These are phyloP conservation scores for Acromyrmex charruanus DNA, from an alignment of 1,140 invertebrate genomes.

Conservation along the genomic window DNA sequence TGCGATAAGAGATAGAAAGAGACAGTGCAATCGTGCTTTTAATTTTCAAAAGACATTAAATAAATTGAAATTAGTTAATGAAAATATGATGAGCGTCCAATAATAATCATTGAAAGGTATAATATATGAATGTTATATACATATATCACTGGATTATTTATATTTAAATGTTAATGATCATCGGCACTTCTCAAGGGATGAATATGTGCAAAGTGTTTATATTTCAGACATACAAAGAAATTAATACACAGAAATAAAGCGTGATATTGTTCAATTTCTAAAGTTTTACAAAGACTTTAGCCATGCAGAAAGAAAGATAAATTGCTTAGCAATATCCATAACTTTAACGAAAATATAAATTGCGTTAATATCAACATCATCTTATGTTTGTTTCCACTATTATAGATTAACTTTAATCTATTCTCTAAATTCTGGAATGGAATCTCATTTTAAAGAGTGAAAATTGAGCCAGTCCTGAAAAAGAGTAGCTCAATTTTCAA, in stretches of 20 bases:
- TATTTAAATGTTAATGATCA: slow-evolving; percentile 3
- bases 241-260: not conserved
- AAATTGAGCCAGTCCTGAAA: no score
- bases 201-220: not conserved
- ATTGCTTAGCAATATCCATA: not conserved
- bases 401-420: no score
- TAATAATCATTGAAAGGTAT: not conserved
- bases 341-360: not conserved
- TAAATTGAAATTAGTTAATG: not conserved
- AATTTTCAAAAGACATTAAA: not conserved
- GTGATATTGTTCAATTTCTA: not conserved
- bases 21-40: slow-evolving; percentile 42
- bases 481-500: no score
- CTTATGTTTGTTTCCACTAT: no score
- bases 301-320: slow-evolving; percentile 5
- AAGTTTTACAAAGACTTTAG: slow-evolving; percentile 2
- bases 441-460: no score
- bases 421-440: no score
- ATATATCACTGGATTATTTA: not conserved
- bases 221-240: not conserved
- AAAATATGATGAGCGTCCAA: not conserved
- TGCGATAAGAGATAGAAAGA: not conserved
- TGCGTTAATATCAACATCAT: not conserved
- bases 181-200: slow-evolving; percentile 27
- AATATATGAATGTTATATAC: not conserved